Evolutionary conservation across 2,797 vertebrate species (phyloP).

Genomic region (Bryconaethiops microstoma): DNA sequence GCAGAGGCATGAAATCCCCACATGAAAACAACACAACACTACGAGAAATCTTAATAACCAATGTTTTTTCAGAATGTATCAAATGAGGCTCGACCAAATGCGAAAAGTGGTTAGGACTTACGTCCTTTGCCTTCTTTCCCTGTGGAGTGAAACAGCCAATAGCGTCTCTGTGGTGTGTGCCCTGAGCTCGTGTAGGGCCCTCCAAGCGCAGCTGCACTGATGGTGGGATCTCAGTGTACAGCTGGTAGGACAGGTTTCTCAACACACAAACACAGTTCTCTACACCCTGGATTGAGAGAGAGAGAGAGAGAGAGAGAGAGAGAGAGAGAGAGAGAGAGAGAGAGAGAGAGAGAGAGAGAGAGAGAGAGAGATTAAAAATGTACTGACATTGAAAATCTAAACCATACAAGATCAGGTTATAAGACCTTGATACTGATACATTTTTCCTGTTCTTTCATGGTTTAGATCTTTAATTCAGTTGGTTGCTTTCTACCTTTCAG

Average conservation of each 20-base stretch:
- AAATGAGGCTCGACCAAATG: background rate
- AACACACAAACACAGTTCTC: slow-evolving; percentile 92
- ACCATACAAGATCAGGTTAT: too few species aligned
- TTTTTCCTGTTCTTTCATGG: background rate
- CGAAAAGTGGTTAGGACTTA: slow-evolving; percentile 53
- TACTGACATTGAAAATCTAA: background rate
- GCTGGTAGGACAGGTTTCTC: slow-evolving; percentile 94
- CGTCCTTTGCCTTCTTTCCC: slow-evolving; percentile 85
- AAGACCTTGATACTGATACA: too few species aligned
- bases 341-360: background rate
- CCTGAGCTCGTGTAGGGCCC: slow-evolving; percentile 75
- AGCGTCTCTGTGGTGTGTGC: slow-evolving; percentile 68
- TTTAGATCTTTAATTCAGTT: background rate
- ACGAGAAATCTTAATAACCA: background rate
- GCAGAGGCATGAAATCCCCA: background rate
- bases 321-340: background rate
- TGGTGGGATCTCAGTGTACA: slow-evolving; percentile 89
- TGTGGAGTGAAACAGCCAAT: slow-evolving; percentile 92
- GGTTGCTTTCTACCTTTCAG: background rate
- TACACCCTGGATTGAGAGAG: slow-evolving; percentile 79
- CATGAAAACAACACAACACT: background rate
- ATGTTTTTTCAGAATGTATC: background rate
- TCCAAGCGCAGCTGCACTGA: slow-evolving; percentile 86
- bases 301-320: background rate
- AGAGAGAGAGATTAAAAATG: background rate